Evolutionary conservation across 2,113 vertebrate genomes (phyloP), one percentile per base, ranked within the genome.

Genomic region (Corythaixoides concolor): DNA sequence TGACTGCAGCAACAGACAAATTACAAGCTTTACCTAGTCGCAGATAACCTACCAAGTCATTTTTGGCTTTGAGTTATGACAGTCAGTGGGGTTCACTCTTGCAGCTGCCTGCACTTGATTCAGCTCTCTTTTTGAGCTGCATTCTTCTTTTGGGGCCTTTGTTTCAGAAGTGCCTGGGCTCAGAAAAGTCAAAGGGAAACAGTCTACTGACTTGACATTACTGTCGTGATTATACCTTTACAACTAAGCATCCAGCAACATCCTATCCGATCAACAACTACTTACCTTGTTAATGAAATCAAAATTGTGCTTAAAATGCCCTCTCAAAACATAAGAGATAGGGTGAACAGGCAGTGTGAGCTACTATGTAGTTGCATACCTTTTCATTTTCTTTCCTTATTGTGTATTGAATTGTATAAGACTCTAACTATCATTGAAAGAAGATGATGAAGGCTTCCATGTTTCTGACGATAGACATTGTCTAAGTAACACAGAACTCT

Each of bases 1-100:
- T 98, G 98, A 98, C 98, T 98, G 76, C 96, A 98, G 97, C 97
- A 98, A 97, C 26, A 97, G 96, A 97, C 97, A 98, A 98, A 98
- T 98, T 98, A 98, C 96, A 98, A 98, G 96, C 85, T 98, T 97
- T 97, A 97, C 97, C 97, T 98, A 98, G 97, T 90, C 81, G 68
- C 95, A 97, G 91, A 98, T 94, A 97, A 89, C 56, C 70, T 97
- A 97, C 96, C 85, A 83, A 91, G 94, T 95, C 41, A 97, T 98
- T 98, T 98, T 55, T 98, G 97, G 89, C 97, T 98, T 98, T 96
- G 84, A 97, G 89, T 94, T 97, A 88, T 95, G 96, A 86, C 68
- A 89, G 88, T 35, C 75, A 97, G 69, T 75, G 95, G 67, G 56
- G 89, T 81, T 64, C 91, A 85, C 69, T 95, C 80, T 91, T 96